Evolutionary conservation across 1,140 invertebrate genomes (phyloP).

Genomic region (Diploscapter pachys): DNA sequence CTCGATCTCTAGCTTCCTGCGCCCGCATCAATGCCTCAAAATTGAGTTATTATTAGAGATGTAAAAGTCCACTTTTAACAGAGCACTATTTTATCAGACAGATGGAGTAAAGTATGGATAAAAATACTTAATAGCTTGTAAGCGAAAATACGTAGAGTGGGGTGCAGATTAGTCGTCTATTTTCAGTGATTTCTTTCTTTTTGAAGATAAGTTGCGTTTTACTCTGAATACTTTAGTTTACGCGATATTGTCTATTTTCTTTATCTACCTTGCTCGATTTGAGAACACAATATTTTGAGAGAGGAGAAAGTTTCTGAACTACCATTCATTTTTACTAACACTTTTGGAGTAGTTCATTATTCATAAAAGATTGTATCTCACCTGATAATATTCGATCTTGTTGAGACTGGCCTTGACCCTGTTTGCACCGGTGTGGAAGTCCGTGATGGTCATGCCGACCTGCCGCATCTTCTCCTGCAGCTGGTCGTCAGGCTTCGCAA

Average conservation of each 20-base stretch:
- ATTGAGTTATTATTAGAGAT: background rate
- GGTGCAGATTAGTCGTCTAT: background rate
- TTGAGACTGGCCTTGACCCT: conserved; percentile 59
- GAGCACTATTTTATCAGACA: background rate
- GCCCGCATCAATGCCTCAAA: conserved; percentile 52
- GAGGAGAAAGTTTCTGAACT: background rate
- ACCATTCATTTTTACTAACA: too few species aligned
- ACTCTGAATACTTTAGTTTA: too few species aligned
- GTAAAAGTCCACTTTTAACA: background rate
- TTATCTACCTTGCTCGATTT: too few species aligned
- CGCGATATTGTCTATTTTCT: too few species aligned
- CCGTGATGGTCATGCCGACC: conserved; percentile 27
- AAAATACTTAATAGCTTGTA: background rate
- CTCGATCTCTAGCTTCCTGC: conserved; percentile 60
- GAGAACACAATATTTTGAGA: background rate
- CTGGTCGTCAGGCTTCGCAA: conserved; percentile 23
- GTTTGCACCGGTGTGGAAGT: conserved; percentile 58
- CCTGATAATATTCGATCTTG: conserved; percentile 57
- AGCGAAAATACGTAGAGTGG: background rate
- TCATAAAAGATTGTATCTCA: background rate
- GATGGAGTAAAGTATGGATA: background rate
- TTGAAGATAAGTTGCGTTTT: too few species aligned
- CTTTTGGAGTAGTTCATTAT: too few species aligned
- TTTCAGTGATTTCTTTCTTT: too few species aligned
- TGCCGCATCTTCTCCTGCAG: conserved; percentile 25